Evolutionary conservation across 1,140 invertebrate species (phyloP).

Genomic region (Drosophila guanche): DNA sequence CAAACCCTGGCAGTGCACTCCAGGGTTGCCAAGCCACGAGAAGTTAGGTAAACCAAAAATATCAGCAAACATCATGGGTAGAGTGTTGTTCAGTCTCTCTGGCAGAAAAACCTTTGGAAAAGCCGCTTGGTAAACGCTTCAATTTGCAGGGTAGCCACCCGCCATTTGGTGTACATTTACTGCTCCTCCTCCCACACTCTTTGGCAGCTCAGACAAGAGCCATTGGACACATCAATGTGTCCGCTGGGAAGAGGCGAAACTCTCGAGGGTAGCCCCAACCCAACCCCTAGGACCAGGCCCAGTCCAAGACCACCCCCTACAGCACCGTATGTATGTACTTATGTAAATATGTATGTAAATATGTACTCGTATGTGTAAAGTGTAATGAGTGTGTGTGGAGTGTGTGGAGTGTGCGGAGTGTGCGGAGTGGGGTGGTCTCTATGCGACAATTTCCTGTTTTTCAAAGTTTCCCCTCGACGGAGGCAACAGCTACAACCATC

Average conservation of each 20-base stretch:
- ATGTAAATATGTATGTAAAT: too few relatives aligned
- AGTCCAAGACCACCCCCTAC: neutral
- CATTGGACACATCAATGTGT: conserved; percentile 37
- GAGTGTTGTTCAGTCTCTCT: too few relatives aligned
- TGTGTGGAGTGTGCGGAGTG: conserved; percentile 28
- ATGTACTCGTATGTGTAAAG: neutral
- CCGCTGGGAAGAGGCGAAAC: conserved; percentile 1
- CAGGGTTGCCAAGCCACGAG: too few relatives aligned
- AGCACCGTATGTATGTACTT: too few relatives aligned
- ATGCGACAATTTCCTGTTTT: conserved; percentile 67
- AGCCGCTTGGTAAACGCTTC: too few relatives aligned
- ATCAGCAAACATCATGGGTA: too few relatives aligned
- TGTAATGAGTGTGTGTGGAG: neutral
- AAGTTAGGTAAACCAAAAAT: too few relatives aligned
- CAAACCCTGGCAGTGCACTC: neutral
- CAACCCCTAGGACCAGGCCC: neutral
- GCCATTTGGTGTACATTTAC: neutral
- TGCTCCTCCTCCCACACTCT: neutral
- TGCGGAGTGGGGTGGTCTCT: conserved; percentile 42
- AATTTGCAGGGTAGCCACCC: too few relatives aligned
- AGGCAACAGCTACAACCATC: conserved; percentile 4
- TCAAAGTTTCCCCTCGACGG: conserved; percentile 52
- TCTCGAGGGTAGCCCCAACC: conserved; percentile 2
- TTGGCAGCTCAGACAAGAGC: conserved; percentile 20
- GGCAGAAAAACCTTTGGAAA: too few relatives aligned